These are phyloP conservation scores for Chloropsis cyanopogon DNA, from an alignment of 2,113 vertebrate genomes.

Conservation along the genomic window DNA sequence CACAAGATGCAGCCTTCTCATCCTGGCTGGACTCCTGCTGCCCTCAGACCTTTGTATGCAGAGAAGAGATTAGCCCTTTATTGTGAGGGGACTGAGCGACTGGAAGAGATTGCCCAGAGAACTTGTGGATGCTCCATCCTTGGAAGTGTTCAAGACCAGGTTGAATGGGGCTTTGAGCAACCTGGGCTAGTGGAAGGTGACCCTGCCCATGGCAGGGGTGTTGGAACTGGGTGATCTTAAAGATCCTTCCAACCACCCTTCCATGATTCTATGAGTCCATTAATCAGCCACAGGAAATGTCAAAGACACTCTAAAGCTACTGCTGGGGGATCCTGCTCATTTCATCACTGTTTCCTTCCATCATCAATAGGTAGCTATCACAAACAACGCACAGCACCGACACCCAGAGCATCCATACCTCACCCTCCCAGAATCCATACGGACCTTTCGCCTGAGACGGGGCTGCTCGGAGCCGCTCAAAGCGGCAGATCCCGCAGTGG, in stretches of 20 bases:
- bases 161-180: neutral
- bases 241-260: neutral
- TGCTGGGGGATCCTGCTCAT: neutral
- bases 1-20: fast-evolving
- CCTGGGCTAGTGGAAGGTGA: neutral
- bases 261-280: neutral
- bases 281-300: neutral
- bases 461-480: neutral
- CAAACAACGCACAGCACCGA: neutral
- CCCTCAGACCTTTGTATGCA: neutral
- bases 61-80: neutral
- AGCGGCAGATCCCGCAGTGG: neutral
- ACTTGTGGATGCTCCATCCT: neutral
- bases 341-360: neutral
- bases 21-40: fast-evolving
- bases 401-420: neutral
- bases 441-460: neutral
- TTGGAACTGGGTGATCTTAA: neutral
- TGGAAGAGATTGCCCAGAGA: neutral
- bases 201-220: no score
- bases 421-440: neutral
- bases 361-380: fast-evolving
- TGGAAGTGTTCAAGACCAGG: neutral
- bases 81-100: neutral
- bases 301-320: neutral